Base-by-base conservation (phyloP, 1,140 invertebrate genomes). In the Cotesia glomerata region DNA sequence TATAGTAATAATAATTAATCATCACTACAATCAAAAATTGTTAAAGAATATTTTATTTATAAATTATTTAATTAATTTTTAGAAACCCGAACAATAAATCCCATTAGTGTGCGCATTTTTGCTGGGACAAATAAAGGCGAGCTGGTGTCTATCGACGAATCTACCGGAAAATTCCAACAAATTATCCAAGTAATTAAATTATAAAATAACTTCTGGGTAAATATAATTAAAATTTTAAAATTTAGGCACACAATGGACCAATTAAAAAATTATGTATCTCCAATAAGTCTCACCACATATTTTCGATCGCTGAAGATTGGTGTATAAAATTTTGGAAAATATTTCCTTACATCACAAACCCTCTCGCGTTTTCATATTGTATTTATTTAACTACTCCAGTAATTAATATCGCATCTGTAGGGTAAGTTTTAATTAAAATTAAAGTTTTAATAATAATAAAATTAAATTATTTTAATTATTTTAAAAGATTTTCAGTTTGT, bases 241-340 rank as follows among this genome's bases (percentile, higher is more conserved):
- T 62, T 13, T 39, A 68, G 52, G 76, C 76, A 9, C 76, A 77
- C 49, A 36, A 69, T 18, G 71, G 68, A 4, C 52, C 9, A 11
- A 64, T 77, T 34, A 49, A 18, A 14, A 59, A 77, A 32, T 49
- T 77, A 49, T 59, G 51, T 8, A 39, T 54, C 2, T 77, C 75
- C 0, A 51, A 49, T 1, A 13, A 16, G 5, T 68, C 70, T 0
- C 39, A 56, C 7, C 76, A 69, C 11, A 4, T 78, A 1, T 14
- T 77, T 35, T 80, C 79, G 3, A 39, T 77, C 2, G 77, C 76
- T 18, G 14, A 13, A 8, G 79, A 80, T 11, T 79, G 69, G 34
- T 76, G 65, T 14, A 63, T 79, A 1, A 80, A 80, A 73, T 65
- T 77, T 14, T 80, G 79, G 79, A 65, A 71, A 35, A 36, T 80